Percentiles rank a stretch among this genome's conserved stretches.
These are phyloP conservation scores for Pseudomyrmex sp. DNA, from an alignment of 1,140 invertebrate species.

Conservation along the genomic window DNA sequence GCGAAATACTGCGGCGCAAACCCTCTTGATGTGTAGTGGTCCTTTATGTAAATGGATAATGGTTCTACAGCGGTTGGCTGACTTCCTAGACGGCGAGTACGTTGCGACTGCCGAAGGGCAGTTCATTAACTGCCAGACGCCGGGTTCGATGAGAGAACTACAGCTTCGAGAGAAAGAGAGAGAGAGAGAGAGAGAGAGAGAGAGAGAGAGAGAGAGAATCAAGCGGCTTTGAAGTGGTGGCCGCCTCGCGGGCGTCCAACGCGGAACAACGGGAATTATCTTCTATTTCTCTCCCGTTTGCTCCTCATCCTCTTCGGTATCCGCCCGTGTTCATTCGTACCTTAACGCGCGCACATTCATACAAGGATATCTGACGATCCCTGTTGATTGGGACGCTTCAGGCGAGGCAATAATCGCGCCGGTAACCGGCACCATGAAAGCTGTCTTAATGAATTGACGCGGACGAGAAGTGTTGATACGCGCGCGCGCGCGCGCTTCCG, in stretches of 20 bases:
- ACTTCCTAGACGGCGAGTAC: conserved; percentile 63
- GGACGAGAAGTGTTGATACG: conserved; percentile 61
- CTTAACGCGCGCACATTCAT: conserved; percentile 28
- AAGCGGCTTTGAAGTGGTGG: conserved; percentile 74
- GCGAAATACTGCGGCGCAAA: conserved; percentile 51
- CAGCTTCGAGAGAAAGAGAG: conserved; percentile 6
- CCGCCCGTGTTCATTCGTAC: conserved; percentile 58
- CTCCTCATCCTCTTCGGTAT: conserved; percentile 24
- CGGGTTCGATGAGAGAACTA: conserved; percentile 71
- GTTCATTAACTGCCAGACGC: conserved; percentile 77
- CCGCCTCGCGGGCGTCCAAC: conserved; percentile 67
- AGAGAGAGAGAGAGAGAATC: conserved; percentile 16
- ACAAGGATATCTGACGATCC: conserved; percentile 37
- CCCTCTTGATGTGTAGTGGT: conserved; percentile 48
- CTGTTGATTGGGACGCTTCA: conserved; percentile 65
- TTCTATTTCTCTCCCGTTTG: conserved; percentile 57
- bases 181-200: not conserved
- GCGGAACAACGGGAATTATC: conserved; percentile 74
- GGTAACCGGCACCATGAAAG: conserved; percentile 55
- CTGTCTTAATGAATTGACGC: conserved; percentile 66
- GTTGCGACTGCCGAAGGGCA: conserved; percentile 72
- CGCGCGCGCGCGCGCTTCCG: conserved; percentile 27
- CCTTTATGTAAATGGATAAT: conserved; percentile 76
- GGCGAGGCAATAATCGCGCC: conserved; percentile 66
- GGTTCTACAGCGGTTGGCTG: conserved; percentile 53